Evolutionary conservation across 2,797 vertebrate genomes (phyloP).

Genomic region (Enteromius trimaculatus): DNA sequence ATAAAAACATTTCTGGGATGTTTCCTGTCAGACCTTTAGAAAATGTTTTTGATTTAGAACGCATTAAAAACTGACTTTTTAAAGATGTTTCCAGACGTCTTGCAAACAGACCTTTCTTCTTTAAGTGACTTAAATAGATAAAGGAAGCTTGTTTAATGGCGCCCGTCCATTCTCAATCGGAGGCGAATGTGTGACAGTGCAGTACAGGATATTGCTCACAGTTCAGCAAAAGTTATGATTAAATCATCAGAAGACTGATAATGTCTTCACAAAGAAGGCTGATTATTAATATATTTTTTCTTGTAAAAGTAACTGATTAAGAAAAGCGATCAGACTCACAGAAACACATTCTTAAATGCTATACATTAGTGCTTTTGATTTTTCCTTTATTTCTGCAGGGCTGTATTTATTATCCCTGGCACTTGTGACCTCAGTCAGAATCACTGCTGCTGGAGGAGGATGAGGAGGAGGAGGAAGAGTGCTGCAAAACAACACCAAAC

Average conservation of each 20-base stretch:
- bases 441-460: conserved; percentile 28
- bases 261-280: background rate
- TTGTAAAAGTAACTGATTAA: background rate
- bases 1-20: too few species aligned
- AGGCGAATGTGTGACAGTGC: background rate
- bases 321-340: background rate
- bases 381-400: background rate
- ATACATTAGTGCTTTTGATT: background rate
- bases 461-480: background rate
- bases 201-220: background rate
- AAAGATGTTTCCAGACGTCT: too few species aligned
- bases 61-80: too few species aligned
- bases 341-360: background rate
- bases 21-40: too few species aligned
- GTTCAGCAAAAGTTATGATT: background rate
- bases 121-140: background rate
- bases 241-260: background rate
- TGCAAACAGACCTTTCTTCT: too few species aligned
- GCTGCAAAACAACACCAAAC: background rate
- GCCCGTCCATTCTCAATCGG: too few species aligned
- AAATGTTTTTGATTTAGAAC: too few species aligned
- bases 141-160: background rate
- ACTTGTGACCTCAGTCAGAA: conserved; percentile 41
- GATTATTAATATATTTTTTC: too few species aligned
- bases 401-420: background rate